phyloP scores from a whole-genome alignment of 2,888 invertebrate genomes.

The Eremobia ochroleuca region DNA sequence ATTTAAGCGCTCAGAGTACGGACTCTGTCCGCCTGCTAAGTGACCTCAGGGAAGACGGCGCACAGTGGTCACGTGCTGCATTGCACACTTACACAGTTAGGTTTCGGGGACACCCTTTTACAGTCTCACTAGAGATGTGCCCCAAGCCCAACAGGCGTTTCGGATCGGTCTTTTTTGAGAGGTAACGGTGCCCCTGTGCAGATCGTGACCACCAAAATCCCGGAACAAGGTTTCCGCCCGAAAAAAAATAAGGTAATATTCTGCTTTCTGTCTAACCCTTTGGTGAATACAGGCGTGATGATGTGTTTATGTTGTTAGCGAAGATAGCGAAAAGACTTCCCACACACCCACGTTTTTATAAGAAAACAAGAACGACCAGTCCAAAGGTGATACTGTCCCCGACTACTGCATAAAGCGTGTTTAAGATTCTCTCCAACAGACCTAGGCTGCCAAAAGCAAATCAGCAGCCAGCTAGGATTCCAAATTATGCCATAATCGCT shows the following conservation, averaged over 20 bases:
- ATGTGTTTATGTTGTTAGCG: not conserved
- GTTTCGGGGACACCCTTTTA: too few relatives aligned
- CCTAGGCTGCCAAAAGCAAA: too few relatives aligned
- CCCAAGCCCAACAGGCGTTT: too few relatives aligned
- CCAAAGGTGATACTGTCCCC: not conserved
- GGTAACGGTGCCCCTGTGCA: too few relatives aligned
- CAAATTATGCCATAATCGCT: too few relatives aligned
- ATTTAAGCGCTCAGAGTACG: not conserved
- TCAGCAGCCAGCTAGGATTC: too few relatives aligned
- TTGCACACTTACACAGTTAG: not conserved
- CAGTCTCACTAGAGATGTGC: too few relatives aligned
- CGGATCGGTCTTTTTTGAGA: too few relatives aligned
- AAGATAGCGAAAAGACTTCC: not conserved
- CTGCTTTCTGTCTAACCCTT: not conserved
- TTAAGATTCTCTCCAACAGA: not conserved
- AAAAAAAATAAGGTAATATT: not conserved
- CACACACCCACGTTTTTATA: not conserved
- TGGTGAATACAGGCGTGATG: not conserved
- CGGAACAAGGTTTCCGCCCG: not conserved
- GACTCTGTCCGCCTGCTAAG: not conserved
- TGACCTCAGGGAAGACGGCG: not conserved
- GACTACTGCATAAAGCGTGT: not conserved
- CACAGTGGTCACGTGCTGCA: not conserved
- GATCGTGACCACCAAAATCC: not conserved
- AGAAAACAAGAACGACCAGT: not conserved